These are phyloP conservation scores for Australoheros facetus DNA, from an alignment of 2,797 vertebrate genomes.

Conservation along the genomic window DNA sequence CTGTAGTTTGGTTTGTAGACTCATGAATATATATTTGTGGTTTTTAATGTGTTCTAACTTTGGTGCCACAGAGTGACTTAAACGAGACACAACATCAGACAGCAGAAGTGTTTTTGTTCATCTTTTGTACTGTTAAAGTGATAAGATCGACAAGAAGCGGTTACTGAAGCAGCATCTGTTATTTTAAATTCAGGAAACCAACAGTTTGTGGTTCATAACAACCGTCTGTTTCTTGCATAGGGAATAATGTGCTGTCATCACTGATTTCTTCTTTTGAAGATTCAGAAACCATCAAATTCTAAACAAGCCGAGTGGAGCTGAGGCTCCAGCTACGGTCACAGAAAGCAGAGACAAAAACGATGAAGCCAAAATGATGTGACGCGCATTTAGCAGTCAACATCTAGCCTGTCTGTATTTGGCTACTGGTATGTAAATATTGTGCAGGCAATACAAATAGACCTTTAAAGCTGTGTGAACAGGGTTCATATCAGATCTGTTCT, in stretches of 20 bases:
- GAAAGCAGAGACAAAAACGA: not conserved
- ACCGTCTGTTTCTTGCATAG: not conserved
- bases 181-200: not conserved
- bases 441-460: not conserved
- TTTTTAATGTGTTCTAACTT: not conserved
- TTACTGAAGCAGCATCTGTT: not conserved
- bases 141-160: not conserved
- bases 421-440: too few relatives aligned
- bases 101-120: accelerated
- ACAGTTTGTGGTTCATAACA: not conserved
- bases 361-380: not conserved
- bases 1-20: not conserved
- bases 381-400: too few relatives aligned
- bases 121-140: not conserved
- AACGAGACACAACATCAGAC: not conserved
- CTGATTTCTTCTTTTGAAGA: not conserved
- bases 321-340: not conserved
- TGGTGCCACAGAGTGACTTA: not conserved
- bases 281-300: not conserved
- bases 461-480: not conserved
- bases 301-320: too few relatives aligned
- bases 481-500: not conserved
- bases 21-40: not conserved
- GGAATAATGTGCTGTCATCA: not conserved
- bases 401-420: too few relatives aligned